These are phyloP conservation scores for Aphidoletes aphidimyza DNA, from an alignment of 2,888 invertebrate species.

Conservation along the genomic window DNA sequence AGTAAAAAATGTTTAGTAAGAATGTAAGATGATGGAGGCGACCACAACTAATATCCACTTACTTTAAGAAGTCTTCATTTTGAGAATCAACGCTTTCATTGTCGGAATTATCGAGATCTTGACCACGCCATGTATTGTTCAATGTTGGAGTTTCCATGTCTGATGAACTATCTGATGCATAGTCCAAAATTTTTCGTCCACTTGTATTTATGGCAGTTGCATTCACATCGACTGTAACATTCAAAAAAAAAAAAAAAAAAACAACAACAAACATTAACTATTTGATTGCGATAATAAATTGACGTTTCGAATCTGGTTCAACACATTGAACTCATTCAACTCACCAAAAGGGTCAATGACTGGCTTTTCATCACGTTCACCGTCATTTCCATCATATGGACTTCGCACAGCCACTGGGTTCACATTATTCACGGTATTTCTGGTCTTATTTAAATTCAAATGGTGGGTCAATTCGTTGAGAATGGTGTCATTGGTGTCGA, in stretches of 20 bases:
- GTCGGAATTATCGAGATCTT: constrained; percentile 77
- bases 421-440: constrained; percentile 59
- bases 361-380: constrained; percentile 68
- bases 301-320: no score
- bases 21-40: background rate
- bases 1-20: background rate
- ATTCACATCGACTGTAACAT: constrained; percentile 66
- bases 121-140: constrained; percentile 73
- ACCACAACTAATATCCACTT: constrained; percentile 59
- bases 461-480: constrained; percentile 75
- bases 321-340: no score
- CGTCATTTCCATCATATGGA: constrained; percentile 64
- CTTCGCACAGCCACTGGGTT: background rate
- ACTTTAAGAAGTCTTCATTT: constrained; percentile 81
- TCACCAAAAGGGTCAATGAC: constrained; percentile 73
- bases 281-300: no score
- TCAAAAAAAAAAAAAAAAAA: constrained; percentile 59
- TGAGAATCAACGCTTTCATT: constrained; percentile 82
- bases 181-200: constrained; percentile 73
- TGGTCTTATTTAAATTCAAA: constrained; percentile 65
- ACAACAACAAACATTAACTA: constrained; percentile 57
- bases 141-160: constrained; percentile 75
- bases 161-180: constrained; percentile 75
- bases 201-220: constrained; percentile 68
- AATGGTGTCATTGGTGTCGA: constrained; percentile 75